Percentiles rank a stretch among this genome's conserved stretches.
These are phyloP conservation scores for Crotophaga sulcirostris DNA, from an alignment of 2,113 vertebrate species.

Conservation along the genomic window DNA sequence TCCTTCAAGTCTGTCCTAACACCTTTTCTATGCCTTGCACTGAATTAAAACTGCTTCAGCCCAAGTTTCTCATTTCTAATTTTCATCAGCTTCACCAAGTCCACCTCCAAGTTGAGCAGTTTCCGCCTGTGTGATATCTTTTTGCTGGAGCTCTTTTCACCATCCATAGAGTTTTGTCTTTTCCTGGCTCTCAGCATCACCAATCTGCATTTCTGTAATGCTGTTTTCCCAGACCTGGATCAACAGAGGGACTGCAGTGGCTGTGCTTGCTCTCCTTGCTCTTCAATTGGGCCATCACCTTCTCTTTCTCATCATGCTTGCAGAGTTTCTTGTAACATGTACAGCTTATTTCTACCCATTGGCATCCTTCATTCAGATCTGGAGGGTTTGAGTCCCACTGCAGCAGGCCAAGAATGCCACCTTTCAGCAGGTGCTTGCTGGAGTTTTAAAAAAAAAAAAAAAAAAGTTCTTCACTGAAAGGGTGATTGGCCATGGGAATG, in stretches of 20 bases:
- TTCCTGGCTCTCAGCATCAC: not conserved
- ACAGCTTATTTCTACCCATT: not conserved
- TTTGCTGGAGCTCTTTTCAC: not conserved
- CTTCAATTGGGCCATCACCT: not conserved
- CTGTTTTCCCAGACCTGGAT: not conserved
- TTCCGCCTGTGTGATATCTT: not conserved
- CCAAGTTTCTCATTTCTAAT: not conserved
- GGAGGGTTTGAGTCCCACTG: not conserved
- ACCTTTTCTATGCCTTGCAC: not conserved
- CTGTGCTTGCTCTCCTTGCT: not conserved
- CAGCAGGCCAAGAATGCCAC: not conserved
- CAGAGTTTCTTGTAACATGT: not conserved
- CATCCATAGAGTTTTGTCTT: not conserved
- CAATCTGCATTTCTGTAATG: not conserved
- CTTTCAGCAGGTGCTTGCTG: not conserved
- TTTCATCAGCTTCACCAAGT: not conserved
- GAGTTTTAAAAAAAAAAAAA: not conserved
- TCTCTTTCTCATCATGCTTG: not conserved
- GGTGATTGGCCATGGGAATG: too few relatives aligned
- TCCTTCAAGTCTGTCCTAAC: conserved; percentile 22
- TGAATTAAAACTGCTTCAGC: not conserved
- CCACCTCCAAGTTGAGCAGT: not conserved
- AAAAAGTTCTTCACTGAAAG: too few relatives aligned
- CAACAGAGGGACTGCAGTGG: not conserved
- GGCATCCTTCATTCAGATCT: not conserved